Evolutionary conservation across 2,888 invertebrate genomes (phyloP).

Genomic region (Calameuta filiformis): DNA sequence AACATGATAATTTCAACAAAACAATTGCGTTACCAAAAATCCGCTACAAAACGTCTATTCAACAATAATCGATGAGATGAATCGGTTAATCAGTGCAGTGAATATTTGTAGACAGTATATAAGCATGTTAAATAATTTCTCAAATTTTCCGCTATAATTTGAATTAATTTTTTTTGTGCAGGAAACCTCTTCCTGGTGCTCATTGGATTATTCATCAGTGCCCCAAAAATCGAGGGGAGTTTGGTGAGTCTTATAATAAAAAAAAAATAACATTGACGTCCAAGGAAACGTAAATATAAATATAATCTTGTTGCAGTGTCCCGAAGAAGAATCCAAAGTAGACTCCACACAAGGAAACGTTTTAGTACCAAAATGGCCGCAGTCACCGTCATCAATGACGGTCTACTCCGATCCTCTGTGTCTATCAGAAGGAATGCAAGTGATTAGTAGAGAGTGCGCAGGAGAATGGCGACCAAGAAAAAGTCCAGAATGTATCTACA

Average conservation of each 20-base stretch:
- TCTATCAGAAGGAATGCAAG: background rate
- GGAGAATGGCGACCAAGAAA: background rate
- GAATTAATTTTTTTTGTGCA: background rate
- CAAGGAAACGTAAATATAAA: background rate
- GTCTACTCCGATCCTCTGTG: background rate
- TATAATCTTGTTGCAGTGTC: background rate
- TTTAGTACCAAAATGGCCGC: background rate
- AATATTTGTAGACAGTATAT: background rate
- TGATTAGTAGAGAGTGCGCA: background rate
- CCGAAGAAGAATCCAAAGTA: background rate
- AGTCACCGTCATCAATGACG: background rate
- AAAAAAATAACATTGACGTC: background rate
- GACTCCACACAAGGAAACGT: background rate
- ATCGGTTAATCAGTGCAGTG: background rate
- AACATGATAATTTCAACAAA: background rate
- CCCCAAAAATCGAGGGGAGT: background rate
- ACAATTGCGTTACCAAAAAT: background rate
- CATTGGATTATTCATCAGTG: background rate
- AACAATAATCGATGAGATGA: background rate
- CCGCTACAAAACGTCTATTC: background rate
- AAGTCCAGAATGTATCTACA: background rate
- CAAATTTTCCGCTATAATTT: background rate
- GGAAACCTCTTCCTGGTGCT: background rate
- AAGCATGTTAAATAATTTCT: background rate
- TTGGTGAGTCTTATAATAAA: background rate